These are phyloP conservation scores for Thalassophryne amazonica DNA, from an alignment of 2,797 vertebrate species.

Conservation along the genomic window DNA sequence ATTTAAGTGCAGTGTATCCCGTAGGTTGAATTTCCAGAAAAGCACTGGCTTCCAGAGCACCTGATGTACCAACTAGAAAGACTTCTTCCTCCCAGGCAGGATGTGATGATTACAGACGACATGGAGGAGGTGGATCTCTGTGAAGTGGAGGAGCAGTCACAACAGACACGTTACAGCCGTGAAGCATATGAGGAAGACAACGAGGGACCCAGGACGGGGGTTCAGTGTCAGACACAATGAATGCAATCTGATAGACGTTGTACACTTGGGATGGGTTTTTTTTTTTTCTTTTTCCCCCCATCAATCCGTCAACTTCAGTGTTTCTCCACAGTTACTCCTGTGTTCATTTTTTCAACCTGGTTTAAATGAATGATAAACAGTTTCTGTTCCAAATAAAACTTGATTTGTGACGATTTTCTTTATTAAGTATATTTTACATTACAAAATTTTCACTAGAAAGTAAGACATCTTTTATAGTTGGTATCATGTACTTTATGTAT, in stretches of 20 bases:
- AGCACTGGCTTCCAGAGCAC: conserved; percentile 87
- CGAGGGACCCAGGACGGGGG: conserved; percentile 77
- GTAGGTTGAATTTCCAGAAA: conserved; percentile 90
- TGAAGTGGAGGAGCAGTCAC: conserved; percentile 78
- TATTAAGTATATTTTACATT: conserved; percentile 18
- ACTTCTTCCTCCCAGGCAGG: conserved; percentile 86
- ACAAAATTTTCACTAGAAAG: neutral
- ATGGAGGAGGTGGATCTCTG: conserved; percentile 92
- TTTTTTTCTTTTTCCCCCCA: neutral
- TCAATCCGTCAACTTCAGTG: too few relatives aligned
- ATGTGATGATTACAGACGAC: conserved; percentile 86
- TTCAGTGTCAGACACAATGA: conserved; percentile 92
- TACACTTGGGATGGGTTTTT: neutral
- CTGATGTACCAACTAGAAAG: conserved; percentile 86
- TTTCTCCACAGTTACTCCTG: too few relatives aligned
- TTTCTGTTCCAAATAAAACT: too few relatives aligned
- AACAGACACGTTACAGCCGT: conserved; percentile 71
- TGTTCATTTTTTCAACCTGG: too few relatives aligned
- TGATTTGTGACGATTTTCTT: conserved; percentile 13
- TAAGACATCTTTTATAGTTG: too few relatives aligned
- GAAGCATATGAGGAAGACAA: conserved; percentile 90
- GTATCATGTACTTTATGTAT: too few relatives aligned
- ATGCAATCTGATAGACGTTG: neutral
- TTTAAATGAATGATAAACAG: too few relatives aligned
- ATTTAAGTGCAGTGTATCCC: neutral